Evolutionary conservation across 2,797 vertebrate species (phyloP).

Genomic region (Champsocephalus esox): DNA sequence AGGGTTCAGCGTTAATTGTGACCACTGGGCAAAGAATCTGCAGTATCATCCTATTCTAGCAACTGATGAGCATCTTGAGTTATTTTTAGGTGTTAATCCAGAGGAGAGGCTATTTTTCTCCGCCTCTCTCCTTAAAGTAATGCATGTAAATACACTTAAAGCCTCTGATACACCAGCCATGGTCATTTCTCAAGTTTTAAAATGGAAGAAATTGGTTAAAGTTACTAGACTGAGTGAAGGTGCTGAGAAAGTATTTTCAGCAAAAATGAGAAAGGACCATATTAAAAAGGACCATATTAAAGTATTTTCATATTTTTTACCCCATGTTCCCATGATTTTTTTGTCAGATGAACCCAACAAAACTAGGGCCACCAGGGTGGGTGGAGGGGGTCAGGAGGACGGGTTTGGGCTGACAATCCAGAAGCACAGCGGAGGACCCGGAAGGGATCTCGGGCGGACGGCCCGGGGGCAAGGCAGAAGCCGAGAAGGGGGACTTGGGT

Average conservation of each 20-base stretch:
- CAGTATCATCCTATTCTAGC: constrained; percentile 72
- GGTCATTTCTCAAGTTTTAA: neutral
- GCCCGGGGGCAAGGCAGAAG: too few species aligned
- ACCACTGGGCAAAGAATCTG: constrained; percentile 74
- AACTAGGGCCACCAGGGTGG: too few species aligned
- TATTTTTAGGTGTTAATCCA: constrained; percentile 71
- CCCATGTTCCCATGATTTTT: neutral
- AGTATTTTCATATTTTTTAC: neutral
- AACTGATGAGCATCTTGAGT: constrained; percentile 67
- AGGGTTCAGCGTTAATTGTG: constrained; percentile 77
- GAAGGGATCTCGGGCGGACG: too few species aligned
- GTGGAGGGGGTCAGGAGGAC: too few species aligned
- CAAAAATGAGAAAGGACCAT: neutral
- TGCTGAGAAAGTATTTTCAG: neutral
- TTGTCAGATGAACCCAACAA: too few species aligned
- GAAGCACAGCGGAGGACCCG: too few species aligned
- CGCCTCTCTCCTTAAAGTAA: constrained; percentile 17
- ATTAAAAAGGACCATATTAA: neutral
- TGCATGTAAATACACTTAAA: constrained; percentile 38
- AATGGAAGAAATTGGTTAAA: neutral
- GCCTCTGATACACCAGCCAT: neutral
- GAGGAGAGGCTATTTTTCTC: constrained; percentile 23
- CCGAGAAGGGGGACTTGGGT: too few species aligned
- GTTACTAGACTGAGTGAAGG: neutral
- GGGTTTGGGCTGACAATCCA: too few species aligned